phyloP scores from a whole-genome alignment of 2,888 invertebrate genomes.

The Sesamia inferens region DNA sequence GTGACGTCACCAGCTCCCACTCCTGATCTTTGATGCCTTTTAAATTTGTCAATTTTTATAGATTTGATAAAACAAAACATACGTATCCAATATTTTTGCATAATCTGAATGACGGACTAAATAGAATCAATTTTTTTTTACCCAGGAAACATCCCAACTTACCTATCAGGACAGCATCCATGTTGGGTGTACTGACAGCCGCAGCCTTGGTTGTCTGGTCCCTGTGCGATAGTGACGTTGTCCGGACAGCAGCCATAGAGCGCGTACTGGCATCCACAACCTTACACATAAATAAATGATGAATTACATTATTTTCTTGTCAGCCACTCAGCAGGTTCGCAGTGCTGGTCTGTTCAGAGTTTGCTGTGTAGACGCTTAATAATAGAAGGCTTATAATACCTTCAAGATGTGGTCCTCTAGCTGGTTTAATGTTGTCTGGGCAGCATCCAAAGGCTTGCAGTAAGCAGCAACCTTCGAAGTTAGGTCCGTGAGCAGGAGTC shows the following conservation, averaged over 20 bases:
- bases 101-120: no score
- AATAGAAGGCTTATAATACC: slow-evolving; percentile 76
- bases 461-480: slow-evolving; percentile 95
- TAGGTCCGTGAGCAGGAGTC: slow-evolving; percentile 96
- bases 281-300: slow-evolving; percentile 71
- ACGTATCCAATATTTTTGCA: no score
- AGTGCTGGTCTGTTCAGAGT: neutral
- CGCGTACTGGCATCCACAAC: slow-evolving; percentile 94
- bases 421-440: slow-evolving; percentile 95
- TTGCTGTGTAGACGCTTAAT: neutral
- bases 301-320: neutral
- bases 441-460: slow-evolving; percentile 95
- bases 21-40: no score
- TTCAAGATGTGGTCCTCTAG: slow-evolving; percentile 94
- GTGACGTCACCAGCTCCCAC: no score
- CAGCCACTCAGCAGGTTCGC: neutral
- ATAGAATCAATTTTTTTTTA: no score
- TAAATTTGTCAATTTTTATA: no score
- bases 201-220: slow-evolving; percentile 94
- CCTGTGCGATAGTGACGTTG: slow-evolving; percentile 94
- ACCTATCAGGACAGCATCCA: slow-evolving; percentile 96
- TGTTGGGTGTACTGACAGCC: slow-evolving; percentile 93
- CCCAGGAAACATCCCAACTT: no score
- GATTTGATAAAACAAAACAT: no score
- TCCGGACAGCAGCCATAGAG: slow-evolving; percentile 97